Percentiles rank a stretch among this genome's conserved stretches.
phyloP scores from a whole-genome alignment of 30 jellyfish, hydroid and myxozoan species.

The Rhopilema esculentum region DNA sequence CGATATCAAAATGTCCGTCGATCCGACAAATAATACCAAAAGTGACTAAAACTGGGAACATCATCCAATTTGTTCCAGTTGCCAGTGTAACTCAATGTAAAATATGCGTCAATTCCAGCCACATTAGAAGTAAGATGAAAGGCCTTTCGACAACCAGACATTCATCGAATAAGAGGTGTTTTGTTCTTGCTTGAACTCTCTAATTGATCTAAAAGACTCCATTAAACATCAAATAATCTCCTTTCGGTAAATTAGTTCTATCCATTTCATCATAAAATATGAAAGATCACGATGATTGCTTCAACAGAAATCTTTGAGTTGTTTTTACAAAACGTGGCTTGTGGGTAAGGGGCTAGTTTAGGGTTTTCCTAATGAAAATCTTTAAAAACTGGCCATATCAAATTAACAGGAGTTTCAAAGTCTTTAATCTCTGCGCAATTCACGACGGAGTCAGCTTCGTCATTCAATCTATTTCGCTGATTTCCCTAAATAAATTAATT shows the following conservation, averaged over 20 bases:
- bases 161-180: not conserved
- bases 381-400: no score
- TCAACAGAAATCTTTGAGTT: not conserved
- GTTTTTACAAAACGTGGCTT: not conserved
- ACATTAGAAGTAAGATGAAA: not conserved
- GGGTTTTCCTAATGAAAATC: no score
- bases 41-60: conserved; percentile 7
- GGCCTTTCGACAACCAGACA: not conserved
- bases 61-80: not conserved
- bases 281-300: not conserved
- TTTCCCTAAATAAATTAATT: no score
- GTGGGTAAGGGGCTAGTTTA: not conserved
- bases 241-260: not conserved
- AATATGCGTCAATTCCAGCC: not conserved
- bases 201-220: not conserved
- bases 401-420: no score
- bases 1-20: conserved; percentile 19
- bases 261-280: not conserved
- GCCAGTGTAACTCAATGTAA: not conserved
- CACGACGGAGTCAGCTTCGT: no score
- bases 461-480: no score
- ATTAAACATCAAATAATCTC: not conserved
- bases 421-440: no score
- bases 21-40: conserved; percentile 22
- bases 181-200: not conserved